A percentile compares a stretch with the other conserved stretches of the same genome.
These are phyloP conservation scores for Loxodonta africana DNA, from an alignment of 2,113 vertebrate genomes.

Conservation along the genomic window DNA sequence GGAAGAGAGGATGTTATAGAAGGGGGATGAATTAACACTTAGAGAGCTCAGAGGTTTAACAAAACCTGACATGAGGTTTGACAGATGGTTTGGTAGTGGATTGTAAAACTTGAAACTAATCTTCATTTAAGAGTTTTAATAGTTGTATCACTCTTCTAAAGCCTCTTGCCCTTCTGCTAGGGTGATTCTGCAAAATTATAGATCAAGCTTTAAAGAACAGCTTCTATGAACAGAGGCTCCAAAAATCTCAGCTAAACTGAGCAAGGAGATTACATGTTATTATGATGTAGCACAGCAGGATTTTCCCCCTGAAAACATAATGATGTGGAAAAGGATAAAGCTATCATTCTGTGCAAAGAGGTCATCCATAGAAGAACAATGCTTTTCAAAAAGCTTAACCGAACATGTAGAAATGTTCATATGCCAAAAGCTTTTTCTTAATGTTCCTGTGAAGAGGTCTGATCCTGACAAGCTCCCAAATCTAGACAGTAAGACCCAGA, in stretches of 20 bases:
- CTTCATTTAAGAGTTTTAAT: conserved; percentile 92
- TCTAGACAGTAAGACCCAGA: conserved; percentile 52
- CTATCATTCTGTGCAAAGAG: conserved; percentile 86
- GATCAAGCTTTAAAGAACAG: conserved; percentile 88
- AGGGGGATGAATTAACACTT: conserved; percentile 53
- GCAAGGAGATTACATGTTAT: conserved; percentile 91
- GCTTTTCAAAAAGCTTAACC: conserved; percentile 79
- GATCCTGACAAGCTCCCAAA: conserved; percentile 60
- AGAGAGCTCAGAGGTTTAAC: conserved; percentile 84
- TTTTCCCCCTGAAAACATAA: conserved; percentile 88
- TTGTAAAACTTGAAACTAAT: conserved; percentile 91
- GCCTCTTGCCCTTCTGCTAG: conserved; percentile 89
- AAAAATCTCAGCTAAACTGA: conserved; percentile 91
- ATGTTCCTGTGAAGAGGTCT: conserved; percentile 69
- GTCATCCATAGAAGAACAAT: conserved; percentile 86
- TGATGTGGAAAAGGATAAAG: conserved; percentile 89
- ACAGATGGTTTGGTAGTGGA: conserved; percentile 87
- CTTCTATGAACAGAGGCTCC: conserved; percentile 87
- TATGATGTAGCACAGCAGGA: conserved; percentile 89
- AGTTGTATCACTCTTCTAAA: conserved; percentile 87
- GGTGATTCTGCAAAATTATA: conserved; percentile 91
- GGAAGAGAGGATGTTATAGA: neutral
- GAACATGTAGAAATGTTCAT: conserved; percentile 67
- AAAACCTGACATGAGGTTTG: conserved; percentile 86
- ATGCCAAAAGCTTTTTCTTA: conserved; percentile 71